These are phyloP conservation scores for Glandiceps talaboti DNA, from an alignment of 53 echinoderm and acorn worm genomes.

Conservation along the genomic window DNA sequence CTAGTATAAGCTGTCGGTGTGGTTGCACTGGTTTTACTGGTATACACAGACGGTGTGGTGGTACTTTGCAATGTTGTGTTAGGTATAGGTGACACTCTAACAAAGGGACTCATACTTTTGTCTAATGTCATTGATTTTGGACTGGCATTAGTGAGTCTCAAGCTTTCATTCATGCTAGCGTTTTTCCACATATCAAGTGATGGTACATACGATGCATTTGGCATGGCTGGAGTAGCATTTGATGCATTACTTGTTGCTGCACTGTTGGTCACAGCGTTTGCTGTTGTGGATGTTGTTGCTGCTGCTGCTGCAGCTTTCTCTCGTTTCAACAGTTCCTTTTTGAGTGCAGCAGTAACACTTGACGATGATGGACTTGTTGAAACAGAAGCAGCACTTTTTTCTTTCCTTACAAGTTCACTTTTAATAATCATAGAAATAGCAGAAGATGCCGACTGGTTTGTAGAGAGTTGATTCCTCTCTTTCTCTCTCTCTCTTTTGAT, in stretches of 20 bases:
- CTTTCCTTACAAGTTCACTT: neutral
- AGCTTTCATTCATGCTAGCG: no score
- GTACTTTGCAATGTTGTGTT: neutral
- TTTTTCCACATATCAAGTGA: no score
- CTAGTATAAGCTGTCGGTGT: no score
- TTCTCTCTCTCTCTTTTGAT: neutral
- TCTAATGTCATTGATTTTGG: no score
- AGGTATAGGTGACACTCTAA: neutral
- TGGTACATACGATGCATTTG: neutral
- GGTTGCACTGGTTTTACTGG: no score
- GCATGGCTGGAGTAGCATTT: neutral
- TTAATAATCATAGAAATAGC: neutral
- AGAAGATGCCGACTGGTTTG: neutral
- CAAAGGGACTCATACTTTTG: neutral
- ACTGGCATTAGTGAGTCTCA: no score
- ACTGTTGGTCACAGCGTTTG: neutral
- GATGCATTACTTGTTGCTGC: neutral
- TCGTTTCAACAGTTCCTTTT: neutral
- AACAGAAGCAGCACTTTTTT: neutral
- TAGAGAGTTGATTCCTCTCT: neutral
- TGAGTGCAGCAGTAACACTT: neutral
- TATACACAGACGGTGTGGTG: no score
- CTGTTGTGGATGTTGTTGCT: neutral
- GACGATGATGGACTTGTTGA: neutral
- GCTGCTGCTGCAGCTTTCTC: neutral